Percentiles rank a stretch among this genome's conserved stretches.
Conservation (phyloP, 2,797 vertebrate genomes). For the Trachurus trachurus region DNA sequence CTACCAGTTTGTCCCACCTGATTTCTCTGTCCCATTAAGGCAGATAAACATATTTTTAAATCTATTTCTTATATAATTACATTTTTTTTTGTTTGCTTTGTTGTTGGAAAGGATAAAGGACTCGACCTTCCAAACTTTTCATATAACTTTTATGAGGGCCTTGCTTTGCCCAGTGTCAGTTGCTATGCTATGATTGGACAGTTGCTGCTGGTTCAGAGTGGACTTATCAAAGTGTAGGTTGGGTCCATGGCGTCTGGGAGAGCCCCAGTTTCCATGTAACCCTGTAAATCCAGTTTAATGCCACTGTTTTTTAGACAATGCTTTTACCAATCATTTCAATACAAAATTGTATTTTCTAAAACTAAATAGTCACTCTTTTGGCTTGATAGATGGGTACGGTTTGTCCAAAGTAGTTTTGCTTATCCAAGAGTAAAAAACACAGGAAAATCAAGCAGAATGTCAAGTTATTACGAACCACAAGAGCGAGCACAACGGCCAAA, state of each 20-base stretch:
- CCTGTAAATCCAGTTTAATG: neutral
- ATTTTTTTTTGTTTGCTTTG: too few species aligned
- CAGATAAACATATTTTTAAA: too few species aligned
- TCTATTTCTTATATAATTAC: too few species aligned
- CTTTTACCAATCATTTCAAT: neutral
- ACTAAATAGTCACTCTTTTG: neutral
- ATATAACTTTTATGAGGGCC: too few species aligned
- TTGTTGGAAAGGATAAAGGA: too few species aligned
- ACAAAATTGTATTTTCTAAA: neutral
- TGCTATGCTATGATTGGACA: neutral
- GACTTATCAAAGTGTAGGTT: neutral
- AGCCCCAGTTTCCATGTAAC: neutral
- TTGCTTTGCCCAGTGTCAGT: too few species aligned
- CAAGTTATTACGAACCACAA: conserved; percentile 23
- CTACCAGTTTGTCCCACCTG: too few species aligned
- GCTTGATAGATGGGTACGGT: neutral
- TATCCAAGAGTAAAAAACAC: conserved; percentile 15
- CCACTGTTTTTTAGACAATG: neutral
- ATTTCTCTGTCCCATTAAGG: too few species aligned
- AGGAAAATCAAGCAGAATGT: conserved; percentile 6
- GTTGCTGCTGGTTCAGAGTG: too few species aligned
- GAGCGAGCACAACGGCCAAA: conserved; percentile 1
- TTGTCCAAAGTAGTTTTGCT: neutral
- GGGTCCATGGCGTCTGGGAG: neutral
- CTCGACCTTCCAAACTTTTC: too few species aligned